phyloP scores from a whole-genome alignment of 2,113 vertebrate genomes.

The Entomyzon cyanotis region DNA sequence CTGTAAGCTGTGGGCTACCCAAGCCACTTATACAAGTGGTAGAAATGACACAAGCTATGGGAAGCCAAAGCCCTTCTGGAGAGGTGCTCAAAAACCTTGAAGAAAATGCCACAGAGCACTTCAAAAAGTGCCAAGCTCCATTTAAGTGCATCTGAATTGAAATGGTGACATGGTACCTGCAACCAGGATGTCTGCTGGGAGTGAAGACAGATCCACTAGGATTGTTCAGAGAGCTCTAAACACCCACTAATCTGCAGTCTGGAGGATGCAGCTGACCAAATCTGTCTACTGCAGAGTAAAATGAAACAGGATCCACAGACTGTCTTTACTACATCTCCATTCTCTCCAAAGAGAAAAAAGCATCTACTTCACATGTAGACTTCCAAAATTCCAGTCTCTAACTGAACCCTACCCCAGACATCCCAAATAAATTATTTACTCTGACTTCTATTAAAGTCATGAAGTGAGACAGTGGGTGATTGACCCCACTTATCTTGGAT shows the following conservation, averaged over 20 bases:
- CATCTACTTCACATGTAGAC: not conserved
- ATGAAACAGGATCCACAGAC: not conserved
- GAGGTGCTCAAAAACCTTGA: not conserved
- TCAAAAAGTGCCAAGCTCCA: not conserved
- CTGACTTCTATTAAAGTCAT: slow-evolving; percentile 14
- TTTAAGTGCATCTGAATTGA: not conserved
- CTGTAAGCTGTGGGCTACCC: not conserved
- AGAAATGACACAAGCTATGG: not conserved
- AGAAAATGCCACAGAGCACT: not conserved
- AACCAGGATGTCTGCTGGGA: not conserved
- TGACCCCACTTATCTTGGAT: slow-evolving; percentile 30
- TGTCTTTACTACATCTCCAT: not conserved
- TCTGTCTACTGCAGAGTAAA: not conserved
- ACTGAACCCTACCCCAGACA: slow-evolving; percentile 1
- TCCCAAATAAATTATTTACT: slow-evolving; percentile 56
- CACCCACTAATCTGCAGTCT: not conserved
- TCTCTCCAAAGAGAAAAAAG: not conserved
- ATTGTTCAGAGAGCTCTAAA: not conserved
- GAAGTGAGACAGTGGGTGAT: slow-evolving; percentile 5
- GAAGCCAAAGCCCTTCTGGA: not conserved
- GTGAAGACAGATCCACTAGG: not conserved
- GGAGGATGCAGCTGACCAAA: not conserved
- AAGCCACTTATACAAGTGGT: not conserved
- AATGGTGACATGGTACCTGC: not conserved
- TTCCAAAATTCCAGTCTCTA: slow-evolving; percentile 33